Evolutionary conservation across 2,888 invertebrate species (phyloP).

Genomic region (Stegophylla sp.): DNA sequence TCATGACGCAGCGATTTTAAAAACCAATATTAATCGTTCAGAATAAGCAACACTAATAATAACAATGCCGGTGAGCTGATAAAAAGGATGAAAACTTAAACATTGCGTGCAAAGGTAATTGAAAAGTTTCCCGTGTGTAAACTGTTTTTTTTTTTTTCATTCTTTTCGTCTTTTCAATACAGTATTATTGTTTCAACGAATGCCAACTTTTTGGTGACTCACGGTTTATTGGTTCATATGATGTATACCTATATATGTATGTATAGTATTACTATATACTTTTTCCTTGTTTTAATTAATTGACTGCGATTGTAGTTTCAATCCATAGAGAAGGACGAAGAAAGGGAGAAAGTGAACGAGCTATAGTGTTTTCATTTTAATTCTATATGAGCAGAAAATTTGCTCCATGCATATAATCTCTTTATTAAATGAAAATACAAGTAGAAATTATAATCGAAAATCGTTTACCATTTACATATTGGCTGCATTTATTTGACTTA

Average conservation of each 20-base stretch:
- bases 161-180: constrained; percentile 21
- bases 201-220: constrained; percentile 37
- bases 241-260: not conserved
- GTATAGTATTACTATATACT: not conserved
- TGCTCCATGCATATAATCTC: too few relatives aligned
- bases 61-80: constrained; percentile 26
- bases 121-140: constrained; percentile 51
- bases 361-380: not conserved
- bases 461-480: constrained; percentile 6
- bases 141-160: constrained; percentile 14
- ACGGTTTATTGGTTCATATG: not conserved
- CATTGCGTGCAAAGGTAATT: constrained; percentile 54
- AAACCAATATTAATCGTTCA: constrained; percentile 17
- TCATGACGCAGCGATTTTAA: not conserved
- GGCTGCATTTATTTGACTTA: too few relatives aligned
- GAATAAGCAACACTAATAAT: constrained; percentile 37
- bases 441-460: not conserved
- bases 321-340: constrained; percentile 3
- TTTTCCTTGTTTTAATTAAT: constrained; percentile 44
- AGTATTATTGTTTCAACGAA: constrained; percentile 46
- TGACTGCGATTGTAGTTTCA: not conserved
- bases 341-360: not conserved
- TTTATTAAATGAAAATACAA: too few relatives aligned
- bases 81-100: constrained; percentile 38
- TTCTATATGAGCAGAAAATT: too few relatives aligned